These are phyloP conservation scores for Nasua narica DNA, from an alignment of 2,797 vertebrate genomes.

Conservation along the genomic window DNA sequence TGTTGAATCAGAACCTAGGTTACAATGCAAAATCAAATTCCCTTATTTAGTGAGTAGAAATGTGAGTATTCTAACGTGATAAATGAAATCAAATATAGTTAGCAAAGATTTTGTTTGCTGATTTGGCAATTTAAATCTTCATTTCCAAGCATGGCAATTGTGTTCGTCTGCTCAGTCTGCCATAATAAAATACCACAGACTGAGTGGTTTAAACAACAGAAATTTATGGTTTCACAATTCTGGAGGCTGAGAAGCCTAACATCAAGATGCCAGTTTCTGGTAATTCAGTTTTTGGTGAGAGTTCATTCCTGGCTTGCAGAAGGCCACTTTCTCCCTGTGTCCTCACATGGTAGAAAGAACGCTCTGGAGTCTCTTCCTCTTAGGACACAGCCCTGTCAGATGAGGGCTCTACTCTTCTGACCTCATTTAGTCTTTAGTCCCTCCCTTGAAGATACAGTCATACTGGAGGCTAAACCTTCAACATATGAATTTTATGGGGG, in stretches of 20 bases:
- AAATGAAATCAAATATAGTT: conserved; percentile 2
- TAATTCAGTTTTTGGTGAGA: background rate
- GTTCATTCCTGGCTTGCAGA: background rate
- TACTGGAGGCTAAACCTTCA: background rate
- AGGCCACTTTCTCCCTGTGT: background rate
- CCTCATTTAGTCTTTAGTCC: background rate
- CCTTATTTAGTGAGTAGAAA: background rate
- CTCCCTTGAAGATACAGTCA: background rate
- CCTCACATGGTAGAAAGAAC: background rate
- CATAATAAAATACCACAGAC: background rate
- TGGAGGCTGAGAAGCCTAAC: background rate
- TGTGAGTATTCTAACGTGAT: background rate
- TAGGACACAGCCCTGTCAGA: background rate
- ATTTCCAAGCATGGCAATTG: background rate
- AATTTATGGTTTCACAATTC: background rate
- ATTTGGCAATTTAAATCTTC: background rate
- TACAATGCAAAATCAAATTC: conserved; percentile 27
- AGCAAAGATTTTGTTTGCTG: conserved; percentile 17
- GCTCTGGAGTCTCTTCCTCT: background rate
- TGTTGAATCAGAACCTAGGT: conserved; percentile 31
- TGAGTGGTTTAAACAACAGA: background rate
- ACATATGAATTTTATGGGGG: background rate
- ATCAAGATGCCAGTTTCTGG: background rate
- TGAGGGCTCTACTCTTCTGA: background rate
- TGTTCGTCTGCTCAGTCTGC: background rate